phyloP scores from a whole-genome alignment of 2,888 invertebrate species.

The Conchocele bisecta region DNA sequence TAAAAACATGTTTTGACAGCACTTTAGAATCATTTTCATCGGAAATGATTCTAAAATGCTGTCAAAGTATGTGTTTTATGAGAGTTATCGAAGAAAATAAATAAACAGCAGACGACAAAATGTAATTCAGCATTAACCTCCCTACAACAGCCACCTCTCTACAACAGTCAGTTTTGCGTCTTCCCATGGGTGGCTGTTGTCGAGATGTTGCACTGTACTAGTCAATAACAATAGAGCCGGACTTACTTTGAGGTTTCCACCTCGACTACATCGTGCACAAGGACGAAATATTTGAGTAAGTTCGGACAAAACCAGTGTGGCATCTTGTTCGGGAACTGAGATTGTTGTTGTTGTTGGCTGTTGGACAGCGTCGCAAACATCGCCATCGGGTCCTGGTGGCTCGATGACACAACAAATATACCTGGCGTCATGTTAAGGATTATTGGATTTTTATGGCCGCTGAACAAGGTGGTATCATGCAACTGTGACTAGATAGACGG shows the following conservation, averaged over 20 bases:
- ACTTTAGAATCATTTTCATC: no score
- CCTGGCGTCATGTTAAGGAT: slow-evolving; percentile 72
- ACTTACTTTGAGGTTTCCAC: slow-evolving; percentile 90
- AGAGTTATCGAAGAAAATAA: no score
- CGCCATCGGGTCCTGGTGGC: slow-evolving; percentile 88
- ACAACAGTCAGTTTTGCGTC: no score
- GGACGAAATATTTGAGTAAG: slow-evolving; percentile 91
- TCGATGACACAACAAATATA: slow-evolving; percentile 85
- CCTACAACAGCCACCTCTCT: no score
- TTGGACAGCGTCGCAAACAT: slow-evolving; percentile 90
- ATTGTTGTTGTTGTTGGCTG: slow-evolving; percentile 88
- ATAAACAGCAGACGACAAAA: no score
- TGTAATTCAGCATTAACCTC: no score
- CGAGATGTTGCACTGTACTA: no score
- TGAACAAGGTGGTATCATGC: background rate
- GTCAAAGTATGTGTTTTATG: no score
- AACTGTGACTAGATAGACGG: no score
- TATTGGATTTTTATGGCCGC: background rate
- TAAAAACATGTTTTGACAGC: no score
- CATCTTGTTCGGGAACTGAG: slow-evolving; percentile 80
- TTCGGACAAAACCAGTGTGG: slow-evolving; percentile 86
- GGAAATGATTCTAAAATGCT: no score
- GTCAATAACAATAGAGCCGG: background rate
- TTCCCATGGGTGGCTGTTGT: no score
- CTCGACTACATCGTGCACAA: slow-evolving; percentile 90